phyloP scores from a whole-genome alignment of 1,140 invertebrate species.

The Nymphalis io region DNA sequence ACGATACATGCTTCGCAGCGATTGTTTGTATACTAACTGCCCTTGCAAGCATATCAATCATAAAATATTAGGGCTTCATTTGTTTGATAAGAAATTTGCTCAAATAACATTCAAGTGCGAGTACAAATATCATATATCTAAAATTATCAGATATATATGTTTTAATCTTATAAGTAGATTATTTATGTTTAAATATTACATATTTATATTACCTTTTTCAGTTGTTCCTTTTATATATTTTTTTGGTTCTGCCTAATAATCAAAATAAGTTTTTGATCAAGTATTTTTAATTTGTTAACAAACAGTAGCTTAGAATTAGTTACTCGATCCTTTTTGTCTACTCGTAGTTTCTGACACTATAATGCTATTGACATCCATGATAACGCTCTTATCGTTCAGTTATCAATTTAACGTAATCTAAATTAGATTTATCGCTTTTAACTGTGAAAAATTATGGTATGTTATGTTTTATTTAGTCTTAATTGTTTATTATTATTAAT shows the following conservation, averaged over 20 bases:
- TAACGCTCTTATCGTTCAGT: neutral
- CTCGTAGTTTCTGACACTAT: neutral
- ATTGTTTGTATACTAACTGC: constrained; percentile 14
- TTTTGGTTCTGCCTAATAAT: too few relatives aligned
- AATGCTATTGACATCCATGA: neutral
- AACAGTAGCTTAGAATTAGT: too few relatives aligned
- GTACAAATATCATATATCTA: neutral
- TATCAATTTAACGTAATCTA: neutral
- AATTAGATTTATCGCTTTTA: neutral
- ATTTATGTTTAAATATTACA: neutral
- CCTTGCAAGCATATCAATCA: constrained; percentile 13
- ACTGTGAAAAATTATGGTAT: neutral
- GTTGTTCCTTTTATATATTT: too few relatives aligned
- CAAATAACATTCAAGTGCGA: neutral
- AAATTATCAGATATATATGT: neutral
- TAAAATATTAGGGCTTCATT: constrained; percentile 20
- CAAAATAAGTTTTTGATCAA: too few relatives aligned
- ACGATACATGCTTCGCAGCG: neutral
- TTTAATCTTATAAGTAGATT: constrained; percentile 6
- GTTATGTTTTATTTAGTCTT: too few relatives aligned
- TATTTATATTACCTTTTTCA: neutral
- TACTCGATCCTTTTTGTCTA: neutral
- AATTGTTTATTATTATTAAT: too few relatives aligned
- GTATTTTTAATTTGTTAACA: too few relatives aligned
- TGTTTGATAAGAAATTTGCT: constrained; percentile 10